Evolutionary conservation across 1,140 invertebrate genomes (phyloP).

Genomic region (Asobara japonica): DNA sequence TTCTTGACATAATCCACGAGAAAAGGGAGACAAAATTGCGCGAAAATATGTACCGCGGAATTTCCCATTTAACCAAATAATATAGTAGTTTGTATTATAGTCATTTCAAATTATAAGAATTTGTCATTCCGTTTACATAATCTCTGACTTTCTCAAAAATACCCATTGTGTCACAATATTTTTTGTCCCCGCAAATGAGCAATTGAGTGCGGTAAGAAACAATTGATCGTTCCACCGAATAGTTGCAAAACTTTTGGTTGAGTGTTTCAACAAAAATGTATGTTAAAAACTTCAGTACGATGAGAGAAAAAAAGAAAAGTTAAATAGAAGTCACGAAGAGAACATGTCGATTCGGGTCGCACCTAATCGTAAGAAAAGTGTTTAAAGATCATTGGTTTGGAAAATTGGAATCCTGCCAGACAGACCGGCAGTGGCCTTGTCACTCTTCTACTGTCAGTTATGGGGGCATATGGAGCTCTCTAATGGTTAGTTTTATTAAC

Average conservation of each 20-base stretch:
- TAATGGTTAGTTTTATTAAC: neutral
- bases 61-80: neutral
- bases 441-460: neutral
- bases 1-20: neutral
- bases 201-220: neutral
- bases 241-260: neutral
- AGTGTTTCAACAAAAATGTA: slow-evolving; percentile 11
- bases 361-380: slow-evolving; percentile 40
- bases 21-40: neutral
- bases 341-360: slow-evolving; percentile 31
- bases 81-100: no score
- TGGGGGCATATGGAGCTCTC: neutral
- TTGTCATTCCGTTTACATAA: neutral
- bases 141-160: neutral
- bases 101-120: no score
- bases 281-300: neutral
- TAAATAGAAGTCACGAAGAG: neutral
- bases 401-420: slow-evolving; percentile 39
- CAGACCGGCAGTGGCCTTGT: slow-evolving; percentile 9
- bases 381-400: slow-evolving; percentile 42
- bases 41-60: no score
- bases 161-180: neutral
- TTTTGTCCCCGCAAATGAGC: neutral
- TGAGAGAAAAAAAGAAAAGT: neutral
- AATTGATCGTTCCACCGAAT: neutral